Evolutionary conservation across 2,888 invertebrate genomes (phyloP).

Genomic region (Plagodis pulveraria): DNA sequence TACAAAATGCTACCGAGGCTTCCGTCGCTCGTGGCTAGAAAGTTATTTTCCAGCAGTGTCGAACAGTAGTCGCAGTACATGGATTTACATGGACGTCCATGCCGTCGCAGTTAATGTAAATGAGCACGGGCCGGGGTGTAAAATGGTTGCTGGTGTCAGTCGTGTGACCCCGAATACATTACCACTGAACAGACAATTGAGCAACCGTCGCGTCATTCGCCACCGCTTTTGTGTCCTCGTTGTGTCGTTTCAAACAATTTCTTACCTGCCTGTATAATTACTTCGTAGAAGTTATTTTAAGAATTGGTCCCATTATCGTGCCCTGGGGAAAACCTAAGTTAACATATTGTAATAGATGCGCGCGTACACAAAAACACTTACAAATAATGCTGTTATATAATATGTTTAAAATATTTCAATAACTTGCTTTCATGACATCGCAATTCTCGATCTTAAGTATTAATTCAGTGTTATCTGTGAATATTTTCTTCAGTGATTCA

Average conservation of each 20-base stretch:
- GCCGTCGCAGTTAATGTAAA: constrained; percentile 48
- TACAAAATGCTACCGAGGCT: constrained; percentile 14
- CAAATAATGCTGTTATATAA: background rate
- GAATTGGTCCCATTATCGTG: constrained; percentile 2
- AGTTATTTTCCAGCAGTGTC: constrained; percentile 40
- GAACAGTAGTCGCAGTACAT: constrained; percentile 27
- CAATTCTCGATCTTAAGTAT: background rate
- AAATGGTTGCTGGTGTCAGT: constrained; percentile 58
- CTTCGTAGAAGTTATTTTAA: constrained; percentile 5
- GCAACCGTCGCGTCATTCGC: constrained; percentile 46
- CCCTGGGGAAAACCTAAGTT: constrained; percentile 3
- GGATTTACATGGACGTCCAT: constrained; percentile 43
- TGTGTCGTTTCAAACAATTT: constrained; percentile 33
- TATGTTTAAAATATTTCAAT: too few relatives aligned
- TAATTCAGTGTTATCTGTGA: constrained; percentile 2
- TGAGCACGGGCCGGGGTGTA: constrained; percentile 48
- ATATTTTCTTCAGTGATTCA: constrained; percentile 17
- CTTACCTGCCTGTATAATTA: constrained; percentile 23
- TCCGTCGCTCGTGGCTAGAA: constrained; percentile 27
- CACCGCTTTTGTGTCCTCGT: constrained; percentile 39
- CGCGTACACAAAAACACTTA: background rate
- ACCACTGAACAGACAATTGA: constrained; percentile 58
- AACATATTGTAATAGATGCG: background rate
- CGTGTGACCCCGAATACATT: constrained; percentile 78
- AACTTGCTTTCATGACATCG: background rate